phyloP scores from a whole-genome alignment of 2,888 invertebrate species.

The Antheraea yamamai region DNA sequence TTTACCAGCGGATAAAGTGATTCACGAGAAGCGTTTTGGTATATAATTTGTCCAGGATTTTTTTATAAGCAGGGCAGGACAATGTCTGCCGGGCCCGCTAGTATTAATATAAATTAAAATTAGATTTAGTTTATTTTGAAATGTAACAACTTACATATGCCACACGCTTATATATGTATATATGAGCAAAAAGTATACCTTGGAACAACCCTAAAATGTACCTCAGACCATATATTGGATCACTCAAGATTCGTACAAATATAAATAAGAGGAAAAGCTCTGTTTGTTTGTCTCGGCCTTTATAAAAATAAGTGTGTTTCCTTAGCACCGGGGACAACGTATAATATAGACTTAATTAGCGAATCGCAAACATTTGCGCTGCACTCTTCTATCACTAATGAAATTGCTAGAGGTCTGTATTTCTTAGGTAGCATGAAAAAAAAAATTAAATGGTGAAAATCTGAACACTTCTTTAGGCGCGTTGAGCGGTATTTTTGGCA shows the following conservation, averaged over 20 bases:
- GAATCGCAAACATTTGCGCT: conserved; percentile 54
- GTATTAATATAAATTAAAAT: too few relatives aligned
- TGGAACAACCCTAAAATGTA: not conserved
- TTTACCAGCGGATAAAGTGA: too few relatives aligned
- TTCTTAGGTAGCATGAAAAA: not conserved
- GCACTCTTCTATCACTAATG: conserved; percentile 43
- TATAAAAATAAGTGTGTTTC: conserved; percentile 37
- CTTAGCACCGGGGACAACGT: conserved; percentile 33
- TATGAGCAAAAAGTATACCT: too few relatives aligned
- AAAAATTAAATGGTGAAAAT: not conserved
- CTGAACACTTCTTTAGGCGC: not conserved
- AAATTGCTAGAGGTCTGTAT: conserved; percentile 23
- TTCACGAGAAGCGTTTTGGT: too few relatives aligned
- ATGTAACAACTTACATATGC: too few relatives aligned
- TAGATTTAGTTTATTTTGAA: too few relatives aligned
- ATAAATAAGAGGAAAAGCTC: conserved; percentile 6
- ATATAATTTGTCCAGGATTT: too few relatives aligned
- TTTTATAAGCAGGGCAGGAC: too few relatives aligned
- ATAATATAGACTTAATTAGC: conserved; percentile 67
- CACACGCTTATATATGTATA: too few relatives aligned
- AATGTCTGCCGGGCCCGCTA: too few relatives aligned
- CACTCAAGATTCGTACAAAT: not conserved
- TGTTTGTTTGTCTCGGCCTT: conserved; percentile 34
- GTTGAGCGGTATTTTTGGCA: too few relatives aligned
- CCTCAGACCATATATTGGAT: conserved; percentile 6